These are phyloP conservation scores for Rotaria magnacalcarata DNA, from an alignment of 2,888 invertebrate genomes.

Conservation along the genomic window DNA sequence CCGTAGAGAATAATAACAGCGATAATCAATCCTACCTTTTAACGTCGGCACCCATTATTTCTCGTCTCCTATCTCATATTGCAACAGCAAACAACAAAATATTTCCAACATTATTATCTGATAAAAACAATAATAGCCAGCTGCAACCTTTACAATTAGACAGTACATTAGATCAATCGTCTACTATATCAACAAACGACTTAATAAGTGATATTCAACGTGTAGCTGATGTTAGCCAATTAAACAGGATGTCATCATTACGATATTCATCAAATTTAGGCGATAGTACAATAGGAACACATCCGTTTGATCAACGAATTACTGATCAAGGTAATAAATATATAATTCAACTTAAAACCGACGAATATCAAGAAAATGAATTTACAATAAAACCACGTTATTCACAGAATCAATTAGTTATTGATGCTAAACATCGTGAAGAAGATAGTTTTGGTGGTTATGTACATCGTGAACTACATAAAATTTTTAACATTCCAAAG, in stretches of 20 bases:
- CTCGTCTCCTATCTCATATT: not conserved
- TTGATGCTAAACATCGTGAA: constrained; percentile 31
- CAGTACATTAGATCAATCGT: not conserved
- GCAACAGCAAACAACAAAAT: not conserved
- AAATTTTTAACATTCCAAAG: constrained; percentile 11
- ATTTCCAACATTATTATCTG: not conserved
- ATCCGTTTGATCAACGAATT: not conserved
- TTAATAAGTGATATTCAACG: not conserved
- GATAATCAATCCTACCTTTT: not conserved
- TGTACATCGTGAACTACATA: constrained; percentile 8
- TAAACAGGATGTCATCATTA: not conserved
- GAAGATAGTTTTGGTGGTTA: constrained; percentile 8
- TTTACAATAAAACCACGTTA: not conserved
- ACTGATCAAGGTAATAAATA: constrained; percentile 13
- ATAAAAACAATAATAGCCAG: not conserved
- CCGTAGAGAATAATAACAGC: not conserved
- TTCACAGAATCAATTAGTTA: not conserved
- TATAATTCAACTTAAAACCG: constrained; percentile 21
- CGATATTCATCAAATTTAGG: not conserved
- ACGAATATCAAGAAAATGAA: constrained; percentile 10
- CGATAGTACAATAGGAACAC: not conserved
- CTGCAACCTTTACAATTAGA: not conserved
- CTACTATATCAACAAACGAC: not conserved
- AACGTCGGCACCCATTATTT: not conserved
- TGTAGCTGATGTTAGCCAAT: not conserved